A percentile compares a stretch with the other conserved stretches of the same genome.
Evolutionary conservation across 2,888 invertebrate species (phyloP).

Genomic region (Spilarctia lutea): DNA sequence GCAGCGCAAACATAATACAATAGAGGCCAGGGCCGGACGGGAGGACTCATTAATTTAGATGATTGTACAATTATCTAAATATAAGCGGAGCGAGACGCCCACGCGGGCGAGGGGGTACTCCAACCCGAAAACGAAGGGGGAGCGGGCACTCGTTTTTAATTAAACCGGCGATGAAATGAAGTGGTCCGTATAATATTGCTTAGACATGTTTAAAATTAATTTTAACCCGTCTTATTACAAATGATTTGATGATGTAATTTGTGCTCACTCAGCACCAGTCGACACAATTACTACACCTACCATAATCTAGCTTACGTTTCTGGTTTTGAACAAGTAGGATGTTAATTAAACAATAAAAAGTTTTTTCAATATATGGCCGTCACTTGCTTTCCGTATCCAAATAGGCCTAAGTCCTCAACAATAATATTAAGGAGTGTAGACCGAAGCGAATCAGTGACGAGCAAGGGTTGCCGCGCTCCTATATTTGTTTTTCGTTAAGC

Average conservation of each 20-base stretch:
- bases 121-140: constrained; percentile 84
- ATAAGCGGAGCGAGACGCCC: constrained; percentile 85
- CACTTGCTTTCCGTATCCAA: constrained; percentile 17
- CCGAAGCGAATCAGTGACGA: constrained; percentile 49
- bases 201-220: constrained; percentile 86
- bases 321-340: constrained; percentile 13
- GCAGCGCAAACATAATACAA: constrained; percentile 80
- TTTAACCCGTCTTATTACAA: constrained; percentile 78
- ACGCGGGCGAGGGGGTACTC: constrained; percentile 79
- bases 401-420: constrained; percentile 55
- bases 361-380: constrained; percentile 34
- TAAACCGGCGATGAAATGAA: constrained; percentile 86
- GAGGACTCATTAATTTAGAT: constrained; percentile 87
- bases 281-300: constrained; percentile 26
- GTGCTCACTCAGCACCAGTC: constrained; percentile 28
- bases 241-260: constrained; percentile 68
- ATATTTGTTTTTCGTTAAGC: constrained; percentile 85
- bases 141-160: constrained; percentile 86
- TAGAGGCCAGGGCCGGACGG: constrained; percentile 83
- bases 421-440: constrained; percentile 52
- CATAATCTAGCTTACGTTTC: constrained; percentile 23
- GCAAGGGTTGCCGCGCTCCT: constrained; percentile 79
- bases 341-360: constrained; percentile 22
- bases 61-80: constrained; percentile 87
- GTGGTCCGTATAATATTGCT: constrained; percentile 86